Conservation (phyloP, 2,797 vertebrate genomes). For the Lithobates sylvaticus region DNA sequence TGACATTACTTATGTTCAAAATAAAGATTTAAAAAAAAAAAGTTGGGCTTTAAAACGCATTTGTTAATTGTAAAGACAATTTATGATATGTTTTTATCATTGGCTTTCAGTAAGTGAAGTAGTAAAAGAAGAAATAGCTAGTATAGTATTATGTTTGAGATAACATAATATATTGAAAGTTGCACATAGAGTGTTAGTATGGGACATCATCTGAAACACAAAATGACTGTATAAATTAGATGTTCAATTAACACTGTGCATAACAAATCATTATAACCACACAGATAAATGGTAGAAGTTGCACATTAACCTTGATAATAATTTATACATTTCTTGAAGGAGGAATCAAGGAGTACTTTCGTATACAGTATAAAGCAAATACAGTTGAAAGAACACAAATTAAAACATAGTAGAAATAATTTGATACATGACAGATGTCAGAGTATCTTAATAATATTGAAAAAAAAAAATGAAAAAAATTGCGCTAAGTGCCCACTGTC, state of each 20-base stretch:
- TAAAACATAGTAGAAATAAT: background rate
- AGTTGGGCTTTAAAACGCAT: background rate
- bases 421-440: background rate
- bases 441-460: no score
- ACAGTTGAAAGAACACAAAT: conserved; percentile 33
- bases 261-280: conserved; percentile 57
- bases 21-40: no score
- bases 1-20: no score
- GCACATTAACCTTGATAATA: conserved; percentile 61
- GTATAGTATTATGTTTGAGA: conserved; percentile 36
- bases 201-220: conserved; percentile 53
- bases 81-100: conserved; percentile 7
- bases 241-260: conserved; percentile 55
- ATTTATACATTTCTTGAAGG: conserved; percentile 46
- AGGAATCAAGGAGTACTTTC: conserved; percentile 27
- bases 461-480: no score
- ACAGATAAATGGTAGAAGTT: conserved; percentile 52
- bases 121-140: background rate
- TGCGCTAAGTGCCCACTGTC: no score
- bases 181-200: conserved; percentile 51
- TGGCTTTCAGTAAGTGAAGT: conserved; percentile 11
- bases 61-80: background rate
- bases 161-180: conserved; percentile 40
- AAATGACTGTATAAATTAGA: conserved; percentile 60
- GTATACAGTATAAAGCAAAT: conserved; percentile 41